Evolutionary conservation across 2,113 vertebrate species (phyloP).

Genomic region (Urocitellus parryii): DNA sequence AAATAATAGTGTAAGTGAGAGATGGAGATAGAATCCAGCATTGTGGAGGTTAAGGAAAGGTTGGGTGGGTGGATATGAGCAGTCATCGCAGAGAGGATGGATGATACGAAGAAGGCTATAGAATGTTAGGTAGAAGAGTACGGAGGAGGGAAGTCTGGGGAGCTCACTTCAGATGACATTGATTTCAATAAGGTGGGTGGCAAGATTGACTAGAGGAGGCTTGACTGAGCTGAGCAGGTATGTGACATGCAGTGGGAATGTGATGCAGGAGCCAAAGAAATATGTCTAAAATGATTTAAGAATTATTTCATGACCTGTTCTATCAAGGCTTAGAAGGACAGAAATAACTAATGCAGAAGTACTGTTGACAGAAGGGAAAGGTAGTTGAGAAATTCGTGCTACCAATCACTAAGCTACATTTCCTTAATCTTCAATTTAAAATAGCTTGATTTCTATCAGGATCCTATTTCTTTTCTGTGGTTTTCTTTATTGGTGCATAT

Average conservation of each 20-base stretch:
- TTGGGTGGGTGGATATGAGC: neutral
- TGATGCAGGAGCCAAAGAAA: neutral
- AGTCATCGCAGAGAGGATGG: neutral
- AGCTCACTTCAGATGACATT: neutral
- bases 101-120: neutral
- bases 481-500: neutral
- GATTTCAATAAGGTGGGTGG: slow-evolving; percentile 46
- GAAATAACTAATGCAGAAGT: neutral
- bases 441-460: slow-evolving; percentile 57
- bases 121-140: slow-evolving; percentile 21
- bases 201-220: neutral
- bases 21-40: neutral
- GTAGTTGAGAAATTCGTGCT: slow-evolving; percentile 52
- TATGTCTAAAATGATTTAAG: slow-evolving; percentile 28
- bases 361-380: slow-evolving; percentile 7
- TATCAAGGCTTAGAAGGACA: slow-evolving; percentile 20
- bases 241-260: neutral
- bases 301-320: slow-evolving; percentile 35
- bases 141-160: neutral
- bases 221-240: slow-evolving; percentile 23
- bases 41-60: neutral
- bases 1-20: neutral
- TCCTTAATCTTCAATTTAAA: slow-evolving; percentile 64
- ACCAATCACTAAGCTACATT: neutral
- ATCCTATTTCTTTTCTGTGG: slow-evolving; percentile 13